A percentile compares a stretch with the other conserved stretches of the same genome.
Conservation (phyloP, 2,888 invertebrate genomes). For the Proisotoma minuta region DNA sequence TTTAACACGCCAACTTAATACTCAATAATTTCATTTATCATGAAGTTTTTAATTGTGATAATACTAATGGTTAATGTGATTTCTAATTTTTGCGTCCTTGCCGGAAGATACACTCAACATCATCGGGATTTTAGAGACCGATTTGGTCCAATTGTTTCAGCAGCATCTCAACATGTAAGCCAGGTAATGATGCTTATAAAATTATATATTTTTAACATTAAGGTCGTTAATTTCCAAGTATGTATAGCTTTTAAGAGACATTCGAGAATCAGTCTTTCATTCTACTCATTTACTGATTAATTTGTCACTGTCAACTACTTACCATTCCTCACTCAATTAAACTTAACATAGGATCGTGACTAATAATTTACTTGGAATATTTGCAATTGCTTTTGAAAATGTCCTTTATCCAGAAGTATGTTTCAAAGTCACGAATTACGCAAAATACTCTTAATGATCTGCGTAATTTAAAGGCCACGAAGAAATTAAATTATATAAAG, state of each 20-base stretch:
- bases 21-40: no score
- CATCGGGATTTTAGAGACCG: background rate
- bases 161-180: slow-evolving; percentile 8
- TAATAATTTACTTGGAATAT: no score
- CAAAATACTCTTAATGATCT: no score
- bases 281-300: background rate
- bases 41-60: no score
- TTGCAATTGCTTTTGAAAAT: no score
- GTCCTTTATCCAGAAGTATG: no score
- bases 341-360: background rate
- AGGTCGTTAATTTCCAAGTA: background rate
- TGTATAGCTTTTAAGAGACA: background rate
- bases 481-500: no score
- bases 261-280: background rate
- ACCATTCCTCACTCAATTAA: background rate
- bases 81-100: background rate
- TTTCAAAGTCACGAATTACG: no score
- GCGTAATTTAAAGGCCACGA: no score
- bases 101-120: background rate
- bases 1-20: no score
- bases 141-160: background rate
- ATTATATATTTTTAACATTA: background rate
- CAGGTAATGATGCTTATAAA: no score
- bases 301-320: background rate
- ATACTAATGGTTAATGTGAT: background rate